These are phyloP conservation scores for Didymodactylos carnosus DNA, from an alignment of 2,888 invertebrate species.

Conservation along the genomic window DNA sequence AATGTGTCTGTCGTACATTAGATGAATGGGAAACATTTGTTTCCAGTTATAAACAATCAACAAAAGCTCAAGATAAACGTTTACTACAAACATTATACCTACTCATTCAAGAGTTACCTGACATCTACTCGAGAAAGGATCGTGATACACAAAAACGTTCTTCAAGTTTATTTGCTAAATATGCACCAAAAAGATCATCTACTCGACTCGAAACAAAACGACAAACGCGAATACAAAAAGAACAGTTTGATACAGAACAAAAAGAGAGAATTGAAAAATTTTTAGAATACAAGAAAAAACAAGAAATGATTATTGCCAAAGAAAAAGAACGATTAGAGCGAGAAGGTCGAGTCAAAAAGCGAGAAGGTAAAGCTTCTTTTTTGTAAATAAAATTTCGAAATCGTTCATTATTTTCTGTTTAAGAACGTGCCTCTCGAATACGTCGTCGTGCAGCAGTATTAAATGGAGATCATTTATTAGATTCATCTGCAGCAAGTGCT, in stretches of 20 bases:
- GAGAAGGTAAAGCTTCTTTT: background rate
- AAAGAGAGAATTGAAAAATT: background rate
- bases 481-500: background rate
- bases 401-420: background rate
- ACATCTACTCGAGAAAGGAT: background rate
- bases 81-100: background rate
- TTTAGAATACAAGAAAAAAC: background rate
- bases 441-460: background rate
- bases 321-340: slow-evolving; percentile 1
- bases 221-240: background rate
- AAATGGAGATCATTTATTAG: background rate
- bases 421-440: background rate
- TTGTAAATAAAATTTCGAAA: background rate
- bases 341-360: background rate
- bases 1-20: background rate
- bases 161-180: too few species aligned
- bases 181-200: background rate
- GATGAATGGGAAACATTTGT: background rate
- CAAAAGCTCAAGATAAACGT: background rate
- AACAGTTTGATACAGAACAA: background rate
- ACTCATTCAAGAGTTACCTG: background rate
- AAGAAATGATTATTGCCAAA: background rate
- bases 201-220: background rate
- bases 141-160: background rate
- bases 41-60: background rate